Conservation (phyloP, 2,888 invertebrate genomes). For the Lymantria monacha region DNA sequence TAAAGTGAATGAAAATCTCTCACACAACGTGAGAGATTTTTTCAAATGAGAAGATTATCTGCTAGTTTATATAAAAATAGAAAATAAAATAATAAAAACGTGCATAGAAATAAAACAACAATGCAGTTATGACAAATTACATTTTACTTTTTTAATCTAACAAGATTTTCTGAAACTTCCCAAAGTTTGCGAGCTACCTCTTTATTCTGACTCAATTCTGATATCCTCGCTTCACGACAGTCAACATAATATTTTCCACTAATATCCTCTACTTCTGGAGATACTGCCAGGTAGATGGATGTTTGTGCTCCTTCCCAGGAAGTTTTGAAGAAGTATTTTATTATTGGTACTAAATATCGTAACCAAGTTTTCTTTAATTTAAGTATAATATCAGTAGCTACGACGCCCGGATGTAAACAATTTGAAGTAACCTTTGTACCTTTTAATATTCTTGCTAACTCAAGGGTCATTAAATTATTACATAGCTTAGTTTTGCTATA, state of each 20-base stretch:
- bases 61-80: too few relatives aligned
- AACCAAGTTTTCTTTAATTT: constrained; percentile 44
- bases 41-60: too few relatives aligned
- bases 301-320: constrained; percentile 73
- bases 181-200: constrained; percentile 83
- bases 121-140: too few relatives aligned
- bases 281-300: constrained; percentile 77
- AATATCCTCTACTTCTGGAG: constrained; percentile 77
- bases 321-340: constrained; percentile 39
- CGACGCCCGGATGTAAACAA: constrained; percentile 88
- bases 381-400: constrained; percentile 84
- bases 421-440: constrained; percentile 88
- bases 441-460: constrained; percentile 85
- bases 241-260: constrained; percentile 85
- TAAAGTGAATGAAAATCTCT: too few relatives aligned
- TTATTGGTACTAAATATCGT: constrained; percentile 59
- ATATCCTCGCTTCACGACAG: constrained; percentile 61
- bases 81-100: too few relatives aligned
- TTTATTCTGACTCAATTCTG: constrained; percentile 69
- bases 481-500: constrained; percentile 86
- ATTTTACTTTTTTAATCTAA: constrained; percentile 40
- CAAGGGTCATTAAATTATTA: constrained; percentile 87
- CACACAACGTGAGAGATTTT: too few relatives aligned
- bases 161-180: constrained; percentile 68
- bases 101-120: too few relatives aligned